Base-by-base conservation (phyloP, 2,888 invertebrate species). In the Ophion costatus region DNA sequence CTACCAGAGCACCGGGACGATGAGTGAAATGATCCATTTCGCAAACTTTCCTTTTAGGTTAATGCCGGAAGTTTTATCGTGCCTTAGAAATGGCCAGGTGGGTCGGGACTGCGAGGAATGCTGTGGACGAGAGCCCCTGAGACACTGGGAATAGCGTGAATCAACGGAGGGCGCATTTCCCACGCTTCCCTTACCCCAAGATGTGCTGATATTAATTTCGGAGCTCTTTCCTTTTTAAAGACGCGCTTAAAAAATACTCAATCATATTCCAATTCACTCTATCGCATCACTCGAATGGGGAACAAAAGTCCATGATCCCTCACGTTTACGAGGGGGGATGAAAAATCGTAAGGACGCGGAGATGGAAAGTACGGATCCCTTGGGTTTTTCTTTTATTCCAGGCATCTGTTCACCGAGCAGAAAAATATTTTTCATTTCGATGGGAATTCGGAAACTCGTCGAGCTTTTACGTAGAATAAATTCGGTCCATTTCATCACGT, bases 21-120 rank as follows among this genome's bases (percentile, higher is more conserved):
- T 24, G n/a, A 45, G 74, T 33, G 24, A 51, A 71, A 71, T 61
- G 66, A 57, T 59, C 61, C 57, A 38, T 51, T 64, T 14, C 59
- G 20, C 38, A 51, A 85, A 85, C 85, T 85, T 83, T 83, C 80
- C 85, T 85, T 74, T 83, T 77, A 64, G 80, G 67, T 69, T 77
- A 74, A 85, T 83, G 83, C 63, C 56, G 45, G 59, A 76, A 85
- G 77, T 85, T 85, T 77, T 64, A 78, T 59, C 17, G 70, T 20
- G 10, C 76, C 73, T 22, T 20, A 45, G 3, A 70, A 59, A 29
- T 20, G 6, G 63, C 59, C 76, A 76, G 76, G 75, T 76, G 80
- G 59, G 38, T 14, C 64, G 14, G 42, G 42, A 75, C 64, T 69
- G n/a, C 22, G n/a, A 24, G 63, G 38, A 42, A 69, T 63, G 6